Evolutionary conservation across 1,140 invertebrate species (phyloP).

Genomic region (Ceratitis capitata): DNA sequence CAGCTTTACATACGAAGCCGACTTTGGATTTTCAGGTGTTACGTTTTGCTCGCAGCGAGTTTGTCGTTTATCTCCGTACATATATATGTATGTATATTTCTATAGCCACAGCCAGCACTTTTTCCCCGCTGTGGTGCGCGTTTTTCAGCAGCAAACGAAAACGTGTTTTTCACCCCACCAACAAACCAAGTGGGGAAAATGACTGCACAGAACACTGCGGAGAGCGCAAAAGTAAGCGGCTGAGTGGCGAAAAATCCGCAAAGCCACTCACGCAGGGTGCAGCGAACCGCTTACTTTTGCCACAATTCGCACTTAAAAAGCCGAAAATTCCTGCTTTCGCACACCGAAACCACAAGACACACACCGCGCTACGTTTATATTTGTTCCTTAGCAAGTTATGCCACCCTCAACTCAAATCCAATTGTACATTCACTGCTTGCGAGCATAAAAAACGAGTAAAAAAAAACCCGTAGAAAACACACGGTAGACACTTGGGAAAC

Average conservation of each 20-base stretch:
- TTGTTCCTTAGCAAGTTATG: neutral
- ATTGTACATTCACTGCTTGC: neutral
- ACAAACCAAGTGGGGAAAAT: neutral
- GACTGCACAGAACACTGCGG: neutral
- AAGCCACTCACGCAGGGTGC: neutral
- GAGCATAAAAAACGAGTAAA: neutral
- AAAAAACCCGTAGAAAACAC: neutral
- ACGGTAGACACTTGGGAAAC: neutral
- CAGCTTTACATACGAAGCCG: neutral
- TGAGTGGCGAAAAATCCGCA: neutral
- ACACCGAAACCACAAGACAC: neutral
- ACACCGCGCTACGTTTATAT: neutral
- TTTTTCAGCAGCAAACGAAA: neutral
- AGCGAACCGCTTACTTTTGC: neutral
- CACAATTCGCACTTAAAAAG: neutral
- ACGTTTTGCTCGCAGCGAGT: slow-evolving; percentile 19
- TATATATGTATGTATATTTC: neutral
- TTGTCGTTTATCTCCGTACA: too few relatives aligned
- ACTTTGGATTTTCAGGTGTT: slow-evolving; percentile 1
- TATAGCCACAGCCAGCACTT: too few relatives aligned
- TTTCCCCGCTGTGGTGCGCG: neutral
- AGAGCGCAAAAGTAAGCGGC: slow-evolving; percentile 4
- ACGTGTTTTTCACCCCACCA: neutral
- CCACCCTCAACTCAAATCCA: neutral
- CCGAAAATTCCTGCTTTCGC: neutral